Evolutionary conservation across 2,797 vertebrate genomes (phyloP).

Genomic region (Phataginus tetradactyla): DNA sequence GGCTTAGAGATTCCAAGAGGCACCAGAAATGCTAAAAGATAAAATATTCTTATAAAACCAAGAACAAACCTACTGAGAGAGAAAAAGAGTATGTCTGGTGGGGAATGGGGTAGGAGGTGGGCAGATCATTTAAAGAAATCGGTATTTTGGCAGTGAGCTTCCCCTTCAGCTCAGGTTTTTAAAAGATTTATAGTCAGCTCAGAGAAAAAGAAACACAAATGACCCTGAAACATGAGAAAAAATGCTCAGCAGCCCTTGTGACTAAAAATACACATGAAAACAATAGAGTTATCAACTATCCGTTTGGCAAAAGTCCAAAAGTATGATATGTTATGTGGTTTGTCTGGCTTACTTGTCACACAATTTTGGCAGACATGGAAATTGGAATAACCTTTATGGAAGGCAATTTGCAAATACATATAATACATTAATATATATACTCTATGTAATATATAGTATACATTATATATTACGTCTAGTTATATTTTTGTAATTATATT

Average conservation of each 20-base stretch:
- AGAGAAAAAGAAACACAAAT: background rate
- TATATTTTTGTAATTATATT: too few species aligned
- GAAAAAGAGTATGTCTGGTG: background rate
- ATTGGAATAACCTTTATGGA: background rate
- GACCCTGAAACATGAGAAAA: background rate
- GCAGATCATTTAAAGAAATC: background rate
- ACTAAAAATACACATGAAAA: background rate
- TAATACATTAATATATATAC: background rate
- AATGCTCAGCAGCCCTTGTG: background rate
- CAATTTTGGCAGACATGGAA: background rate
- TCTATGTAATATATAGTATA: too few species aligned
- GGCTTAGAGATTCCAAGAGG: conserved; percentile 17
- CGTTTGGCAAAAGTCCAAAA: background rate
- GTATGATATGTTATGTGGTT: background rate
- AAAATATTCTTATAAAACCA: conserved; percentile 6
- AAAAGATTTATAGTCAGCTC: background rate
- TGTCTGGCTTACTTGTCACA: background rate
- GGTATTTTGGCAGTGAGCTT: background rate
- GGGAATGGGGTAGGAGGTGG: fast-evolving
- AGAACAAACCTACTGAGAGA: background rate
- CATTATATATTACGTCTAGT: too few species aligned
- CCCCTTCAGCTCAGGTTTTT: background rate
- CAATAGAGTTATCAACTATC: background rate
- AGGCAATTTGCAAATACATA: background rate
- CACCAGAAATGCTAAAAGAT: background rate